Evolutionary conservation across 2,888 invertebrate genomes (phyloP).

Genomic region (Xestia sexstrigata): DNA sequence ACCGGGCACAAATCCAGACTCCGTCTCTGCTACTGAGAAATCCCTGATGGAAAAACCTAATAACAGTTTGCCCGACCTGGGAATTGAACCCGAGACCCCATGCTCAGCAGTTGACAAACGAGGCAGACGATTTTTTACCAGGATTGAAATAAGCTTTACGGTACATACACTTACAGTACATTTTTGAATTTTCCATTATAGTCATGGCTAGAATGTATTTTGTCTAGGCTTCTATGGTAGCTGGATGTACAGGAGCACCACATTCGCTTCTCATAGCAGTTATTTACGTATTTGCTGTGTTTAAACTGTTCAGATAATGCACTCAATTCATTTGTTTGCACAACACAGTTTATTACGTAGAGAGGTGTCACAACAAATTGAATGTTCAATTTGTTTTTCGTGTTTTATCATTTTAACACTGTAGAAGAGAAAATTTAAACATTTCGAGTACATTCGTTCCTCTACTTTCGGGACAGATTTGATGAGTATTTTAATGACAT

Average conservation of each 20-base stretch:
- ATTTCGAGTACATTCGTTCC: neutral
- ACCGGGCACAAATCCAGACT: too few relatives aligned
- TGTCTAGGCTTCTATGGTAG: neutral
- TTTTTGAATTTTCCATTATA: neutral
- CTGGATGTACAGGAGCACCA: neutral
- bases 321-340: conserved; percentile 15
- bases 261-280: neutral
- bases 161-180: neutral
- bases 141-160: neutral
- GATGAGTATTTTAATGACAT: conserved; percentile 14
- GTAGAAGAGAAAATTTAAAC: neutral
- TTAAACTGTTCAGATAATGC: neutral
- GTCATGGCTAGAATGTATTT: neutral
- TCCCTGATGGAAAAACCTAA: too few relatives aligned
- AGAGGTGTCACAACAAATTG: conserved; percentile 1
- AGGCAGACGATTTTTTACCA: neutral
- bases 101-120: too few relatives aligned
- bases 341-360: neutral
- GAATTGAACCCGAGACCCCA: too few relatives aligned
- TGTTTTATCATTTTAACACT: neutral
- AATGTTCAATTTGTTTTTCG: neutral
- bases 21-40: too few relatives aligned
- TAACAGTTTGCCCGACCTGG: too few relatives aligned
- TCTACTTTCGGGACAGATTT: neutral
- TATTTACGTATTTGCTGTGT: neutral